A percentile compares a stretch with the other conserved stretches of the same genome.
Conservation (phyloP, 2,888 invertebrate genomes). For the Pharmacophagus antenor region DNA sequence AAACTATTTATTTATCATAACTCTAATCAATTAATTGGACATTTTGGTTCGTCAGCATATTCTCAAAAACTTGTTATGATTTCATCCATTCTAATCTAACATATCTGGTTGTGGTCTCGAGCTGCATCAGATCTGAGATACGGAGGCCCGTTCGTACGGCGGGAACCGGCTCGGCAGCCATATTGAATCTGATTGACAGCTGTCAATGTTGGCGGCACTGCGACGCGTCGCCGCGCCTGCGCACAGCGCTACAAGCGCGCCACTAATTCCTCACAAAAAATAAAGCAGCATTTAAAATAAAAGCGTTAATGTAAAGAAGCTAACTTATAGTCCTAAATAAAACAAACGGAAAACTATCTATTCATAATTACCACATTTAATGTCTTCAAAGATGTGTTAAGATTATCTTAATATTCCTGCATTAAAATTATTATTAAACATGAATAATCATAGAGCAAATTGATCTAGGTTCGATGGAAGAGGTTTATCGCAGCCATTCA, state of each 20-base stretch:
- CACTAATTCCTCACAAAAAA: conserved; percentile 62
- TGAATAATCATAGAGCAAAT: not conserved
- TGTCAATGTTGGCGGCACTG: conserved; percentile 79
- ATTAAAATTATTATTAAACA: not conserved
- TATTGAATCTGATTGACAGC: conserved; percentile 80
- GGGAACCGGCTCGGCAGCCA: conserved; percentile 72
- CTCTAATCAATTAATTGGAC: conserved; percentile 29
- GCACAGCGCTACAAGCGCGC: conserved; percentile 51
- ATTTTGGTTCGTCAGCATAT: conserved; percentile 32
- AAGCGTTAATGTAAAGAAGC: conserved; percentile 17
- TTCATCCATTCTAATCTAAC: conserved; percentile 48
- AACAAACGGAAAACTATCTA: conserved; percentile 1
- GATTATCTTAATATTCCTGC: no score
- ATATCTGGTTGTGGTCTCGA: conserved; percentile 44
- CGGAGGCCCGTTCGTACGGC: conserved; percentile 45
- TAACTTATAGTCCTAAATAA: not conserved
- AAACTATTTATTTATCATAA: conserved; percentile 14
- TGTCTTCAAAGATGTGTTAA: no score
- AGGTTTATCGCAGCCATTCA: not conserved
- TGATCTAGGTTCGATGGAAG: not conserved
- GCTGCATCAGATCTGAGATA: conserved; percentile 51
- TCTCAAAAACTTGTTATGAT: conserved; percentile 34
- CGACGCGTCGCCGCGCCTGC: conserved; percentile 75
- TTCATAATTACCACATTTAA: not conserved
- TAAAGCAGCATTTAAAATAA: conserved; percentile 27